Evolutionary conservation across 2,888 invertebrate species (phyloP), one percentile per base, ranked within the genome.

Genomic region (Ceraclea dissimilis): DNA sequence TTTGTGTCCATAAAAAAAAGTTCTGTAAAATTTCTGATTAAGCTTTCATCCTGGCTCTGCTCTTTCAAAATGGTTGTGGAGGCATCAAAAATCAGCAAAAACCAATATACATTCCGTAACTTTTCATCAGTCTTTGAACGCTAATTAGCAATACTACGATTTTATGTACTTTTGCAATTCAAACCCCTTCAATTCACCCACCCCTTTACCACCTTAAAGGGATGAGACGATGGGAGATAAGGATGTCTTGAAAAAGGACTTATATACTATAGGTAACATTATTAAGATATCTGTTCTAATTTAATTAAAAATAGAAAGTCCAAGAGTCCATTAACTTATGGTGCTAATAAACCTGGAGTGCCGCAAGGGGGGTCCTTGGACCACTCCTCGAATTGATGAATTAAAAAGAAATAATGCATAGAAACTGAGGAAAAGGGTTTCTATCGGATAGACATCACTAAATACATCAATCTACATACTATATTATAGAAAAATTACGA

Each of bases 61-160:
- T 10, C 26, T 10, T 26, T 26, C 10, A 26, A 26, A 26, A 26
- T 10, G n/a, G n/a, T n/a, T 26, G 4, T 26, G 34, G 16, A 34
- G 21, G 52, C 18, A 17, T 43, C 52, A 34, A 49, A 51, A 51
- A 48, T 34, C 47, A 50, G 44, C 54, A 51, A 44, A 46, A 52
- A 46, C 52, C 44, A 52, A 46, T 16, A 21, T 26, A 26, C 26
- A 26, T 26, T 26, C 26, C 10, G 26, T 26, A 6, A 10, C 48
- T 47, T 49, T 58, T 47, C 60, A 54, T 49, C 49, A 54, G 56
- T 56, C 58, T 61, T 59, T 56, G 59, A 61, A 48, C 53, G 47
- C 61, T 61, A 61, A 61, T 61, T 61, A 61, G 61, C 57, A 58
- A 58, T 56, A 58, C 56, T 39, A 16, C 13, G 39, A 39, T 39